These are phyloP conservation scores for Lutjanus erythropterus DNA, from an alignment of 2,113 vertebrate genomes.

Conservation along the genomic window DNA sequence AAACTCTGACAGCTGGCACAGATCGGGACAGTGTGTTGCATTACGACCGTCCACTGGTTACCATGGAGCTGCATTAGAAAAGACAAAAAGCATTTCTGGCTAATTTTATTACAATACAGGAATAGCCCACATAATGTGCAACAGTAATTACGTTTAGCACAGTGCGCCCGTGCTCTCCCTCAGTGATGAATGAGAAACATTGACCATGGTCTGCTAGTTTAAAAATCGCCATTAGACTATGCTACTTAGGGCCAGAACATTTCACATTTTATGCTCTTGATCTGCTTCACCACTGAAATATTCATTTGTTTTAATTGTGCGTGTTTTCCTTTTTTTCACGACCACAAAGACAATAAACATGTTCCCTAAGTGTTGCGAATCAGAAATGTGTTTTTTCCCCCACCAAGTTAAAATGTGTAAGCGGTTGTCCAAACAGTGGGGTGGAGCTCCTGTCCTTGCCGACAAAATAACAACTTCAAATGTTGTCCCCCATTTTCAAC, in stretches of 20 bases:
- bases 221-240: conserved; percentile 98
- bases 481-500: conserved; percentile 82
- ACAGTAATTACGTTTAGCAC: conserved; percentile 98
- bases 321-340: conserved; percentile 85
- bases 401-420: conserved; percentile 86
- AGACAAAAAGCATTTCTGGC: conserved; percentile 86
- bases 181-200: conserved; percentile 92
- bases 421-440: conserved; percentile 79
- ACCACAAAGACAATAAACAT: conserved; percentile 94
- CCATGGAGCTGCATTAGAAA: conserved; percentile 80
- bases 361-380: conserved; percentile 97
- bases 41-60: conserved; percentile 77
- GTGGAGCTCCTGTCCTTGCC: conserved; percentile 75
- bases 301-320: conserved; percentile 96
- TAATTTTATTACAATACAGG: conserved; percentile 89
- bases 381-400: conserved; percentile 95
- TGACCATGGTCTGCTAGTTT: conserved; percentile 97
- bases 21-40: conserved; percentile 71
- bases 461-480: conserved; percentile 82
- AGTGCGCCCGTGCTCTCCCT: conserved; percentile 86
- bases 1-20: conserved; percentile 81
- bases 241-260: conserved; percentile 99
- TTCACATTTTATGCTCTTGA: conserved; percentile 99
- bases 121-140: conserved; percentile 91
- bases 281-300: conserved; percentile 90